Evolutionary conservation across 2,888 invertebrate species (phyloP), one percentile per base, ranked within the genome.

Genomic region (Lysandra bellargus): DNA sequence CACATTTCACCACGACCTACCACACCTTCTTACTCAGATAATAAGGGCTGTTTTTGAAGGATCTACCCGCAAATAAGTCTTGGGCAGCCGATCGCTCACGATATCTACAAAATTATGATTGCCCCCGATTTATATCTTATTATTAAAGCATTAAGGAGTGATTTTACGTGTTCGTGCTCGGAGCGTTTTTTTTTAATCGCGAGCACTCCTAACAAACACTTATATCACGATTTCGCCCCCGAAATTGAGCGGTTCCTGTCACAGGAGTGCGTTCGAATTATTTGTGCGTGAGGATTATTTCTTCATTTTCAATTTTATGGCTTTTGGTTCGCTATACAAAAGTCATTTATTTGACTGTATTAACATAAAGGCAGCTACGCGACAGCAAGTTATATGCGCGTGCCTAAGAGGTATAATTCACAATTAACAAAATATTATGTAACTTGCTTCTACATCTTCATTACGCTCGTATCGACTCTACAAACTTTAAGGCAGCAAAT

Each of bases 171-270:
- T 75, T 76, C 49, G 82, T 81, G 37, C 80, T 83, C 85, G 85
- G 83, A 84, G 83, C 84, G 85, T 84, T 86, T 82, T 84, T 84
- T 87, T 88, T 90, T 92, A 91, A 93, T 91, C 92, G 92, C 88
- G 90, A 91, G 90, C 93, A 93, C 94, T 94, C 92, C 91, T 92
- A 89, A 87, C 88, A 87, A 92, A 94, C 94, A 94, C 94, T 94
- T 93, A 91, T 85, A 86, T 83, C 84, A 88, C 88, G 89, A 90
- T 88, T 92, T 90, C 85, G 85, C 89, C 89, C 90, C 91, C 89
- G 91, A 92, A 69, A 94, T 94, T 92, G 93, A 93, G 93, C 93
- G 93, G 89, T 93, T 88, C 91, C 91, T 90, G 92, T 91, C 89
- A 90, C 89, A 91, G 88, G 89, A 90, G 88, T 89, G 89, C 88